Base-by-base conservation (phyloP, 2,888 invertebrate species). In the Tipula lateralis region DNA sequence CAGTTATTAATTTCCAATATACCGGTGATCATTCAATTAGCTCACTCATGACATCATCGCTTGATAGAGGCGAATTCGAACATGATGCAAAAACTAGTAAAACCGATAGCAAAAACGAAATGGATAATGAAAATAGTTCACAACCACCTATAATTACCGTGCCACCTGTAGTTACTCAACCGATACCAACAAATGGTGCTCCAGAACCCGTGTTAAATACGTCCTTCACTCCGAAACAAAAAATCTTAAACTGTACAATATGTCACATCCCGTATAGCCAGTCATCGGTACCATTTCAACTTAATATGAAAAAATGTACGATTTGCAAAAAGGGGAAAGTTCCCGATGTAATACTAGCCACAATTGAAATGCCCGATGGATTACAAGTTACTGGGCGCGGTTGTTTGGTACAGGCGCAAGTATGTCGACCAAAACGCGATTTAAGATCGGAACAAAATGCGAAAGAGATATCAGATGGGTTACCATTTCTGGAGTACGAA, bases 401-500 rank as follows among this genome's bases (percentile, higher is more conserved):
- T 1, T 93, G 93, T 86, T 92, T 95, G 86, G 91, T 95, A 86
- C 94, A 95, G 88, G 93, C 93, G 84, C 95, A 95, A 86, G 95
- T 96, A 0, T 94, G 95, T 84, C 93, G 96, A 82, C 92, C 94
- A 0, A 94, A 97, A 86, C 93, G 94, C 83, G 96, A 96, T 87
- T 92, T 94, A 6, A 93, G 95, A 12, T 95, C 96, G 0, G 98
- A 98, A 90, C 92, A 95, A 0, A 95, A 95, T 87, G 97, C 99
- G 3, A 94, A 97, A 87, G 98, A 99, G 91, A 96, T 99, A 85
- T 98, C 98, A 0, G 96, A 99, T 91, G 96, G 96, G 87, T 91
- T 99, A 84, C 99, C 99, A 0, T 99, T 99, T 91, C 90, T 99
- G 84, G 99, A 99, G 89, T 99, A 98, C 89, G 98, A 99, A 89